These are phyloP conservation scores for Drosophila maculinotata DNA, from an alignment of 2,888 invertebrate species.

Conservation along the genomic window DNA sequence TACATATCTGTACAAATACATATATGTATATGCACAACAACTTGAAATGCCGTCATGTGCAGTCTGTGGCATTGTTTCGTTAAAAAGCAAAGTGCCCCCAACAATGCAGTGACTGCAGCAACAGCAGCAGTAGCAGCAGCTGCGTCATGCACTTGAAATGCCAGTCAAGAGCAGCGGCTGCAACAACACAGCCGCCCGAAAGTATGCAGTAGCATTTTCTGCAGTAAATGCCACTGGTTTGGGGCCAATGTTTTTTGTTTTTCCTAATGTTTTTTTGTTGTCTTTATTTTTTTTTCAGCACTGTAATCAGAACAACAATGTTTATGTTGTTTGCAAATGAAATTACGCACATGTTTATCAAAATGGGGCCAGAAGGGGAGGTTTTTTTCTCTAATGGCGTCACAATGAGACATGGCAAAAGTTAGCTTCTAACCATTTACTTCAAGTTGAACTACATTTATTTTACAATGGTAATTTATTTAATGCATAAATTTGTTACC, in stretches of 20 bases:
- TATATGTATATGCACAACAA: constrained; percentile 25
- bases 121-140: constrained; percentile 22
- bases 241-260: constrained; percentile 13
- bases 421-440: background rate
- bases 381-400: background rate
- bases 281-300: constrained; percentile 6
- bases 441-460: background rate
- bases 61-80: constrained; percentile 63
- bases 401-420: constrained; percentile 1
- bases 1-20: background rate
- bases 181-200: constrained; percentile 32
- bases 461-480: background rate
- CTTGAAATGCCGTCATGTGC: constrained; percentile 67
- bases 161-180: constrained; percentile 57
- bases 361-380: constrained; percentile 10
- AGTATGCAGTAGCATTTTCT: constrained; percentile 22
- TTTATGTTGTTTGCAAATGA: constrained; percentile 57
- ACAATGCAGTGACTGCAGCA: constrained; percentile 41
- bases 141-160: constrained; percentile 68
- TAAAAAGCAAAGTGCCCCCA: constrained; percentile 35
- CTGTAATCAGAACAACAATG: constrained; percentile 40
- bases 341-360: constrained; percentile 59
- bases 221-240: constrained; percentile 18
- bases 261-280: constrained; percentile 36
- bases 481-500: no score